Conservation (phyloP, 2,113 vertebrate species). For the Brienomyrus longianalis region DNA sequence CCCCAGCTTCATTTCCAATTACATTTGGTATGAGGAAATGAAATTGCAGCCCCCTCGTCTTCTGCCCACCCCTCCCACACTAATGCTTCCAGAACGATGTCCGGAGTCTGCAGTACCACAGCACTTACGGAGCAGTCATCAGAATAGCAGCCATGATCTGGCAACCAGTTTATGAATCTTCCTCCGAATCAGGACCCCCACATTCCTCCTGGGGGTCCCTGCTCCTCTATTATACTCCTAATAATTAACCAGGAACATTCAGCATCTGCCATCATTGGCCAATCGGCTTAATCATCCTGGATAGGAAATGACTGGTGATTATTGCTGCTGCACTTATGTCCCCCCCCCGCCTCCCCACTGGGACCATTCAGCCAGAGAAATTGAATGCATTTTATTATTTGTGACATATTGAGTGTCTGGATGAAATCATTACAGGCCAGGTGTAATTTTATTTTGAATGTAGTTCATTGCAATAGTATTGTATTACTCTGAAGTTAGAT, state of each 20-base stretch:
- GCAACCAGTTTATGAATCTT: not conserved
- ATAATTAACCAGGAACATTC: not conserved
- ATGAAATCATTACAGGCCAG: not conserved
- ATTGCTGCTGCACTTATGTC: not conserved
- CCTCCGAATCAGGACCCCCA: not conserved
- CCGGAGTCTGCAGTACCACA: not conserved
- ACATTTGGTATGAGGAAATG: not conserved
- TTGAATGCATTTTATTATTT: not conserved
- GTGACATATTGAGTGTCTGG: not conserved
- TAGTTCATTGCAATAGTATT: not conserved
- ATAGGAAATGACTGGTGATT: not conserved
- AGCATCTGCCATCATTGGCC: not conserved
- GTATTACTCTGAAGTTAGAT: not conserved
- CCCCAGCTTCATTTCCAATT: not conserved
- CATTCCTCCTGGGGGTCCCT: not conserved
- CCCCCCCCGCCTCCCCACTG: not conserved
- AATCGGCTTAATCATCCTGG: not conserved
- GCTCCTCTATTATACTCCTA: not conserved
- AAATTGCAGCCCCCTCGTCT: not conserved
- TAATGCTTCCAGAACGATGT: not conserved
- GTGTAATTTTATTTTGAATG: slow-evolving; percentile 11
- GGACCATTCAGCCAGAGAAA: not conserved
- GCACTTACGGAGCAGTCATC: not conserved
- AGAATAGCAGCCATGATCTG: not conserved
- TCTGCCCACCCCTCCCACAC: not conserved